phyloP scores from a whole-genome alignment of 1,140 invertebrate species.

The Drosophila parabipectinata region DNA sequence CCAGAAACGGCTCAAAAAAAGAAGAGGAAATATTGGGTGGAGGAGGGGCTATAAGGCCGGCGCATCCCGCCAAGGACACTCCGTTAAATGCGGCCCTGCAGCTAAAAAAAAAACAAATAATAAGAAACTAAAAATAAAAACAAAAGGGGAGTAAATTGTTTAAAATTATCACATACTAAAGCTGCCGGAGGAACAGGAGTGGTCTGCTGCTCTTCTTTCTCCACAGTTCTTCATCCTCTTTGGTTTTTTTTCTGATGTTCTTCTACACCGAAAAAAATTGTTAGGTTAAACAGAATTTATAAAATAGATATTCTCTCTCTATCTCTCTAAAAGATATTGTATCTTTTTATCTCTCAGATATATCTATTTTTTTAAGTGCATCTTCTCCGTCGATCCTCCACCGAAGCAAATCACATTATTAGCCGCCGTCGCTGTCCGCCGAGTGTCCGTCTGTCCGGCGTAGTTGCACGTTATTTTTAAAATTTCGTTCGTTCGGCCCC shows the following conservation, averaged over 20 bases:
- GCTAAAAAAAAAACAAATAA: constrained; percentile 4
- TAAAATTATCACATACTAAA: constrained; percentile 81
- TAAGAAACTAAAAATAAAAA: constrained; percentile 12
- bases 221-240: not conserved
- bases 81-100: constrained; percentile 58
- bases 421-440: constrained; percentile 26
- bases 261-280: not conserved
- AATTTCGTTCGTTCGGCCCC: constrained; percentile 52
- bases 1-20: constrained; percentile 25
- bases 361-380: not conserved
- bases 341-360: not conserved
- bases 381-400: not conserved
- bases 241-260: not conserved
- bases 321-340: not conserved
- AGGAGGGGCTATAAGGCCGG: constrained; percentile 1
- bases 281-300: not conserved
- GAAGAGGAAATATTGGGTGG: no score
- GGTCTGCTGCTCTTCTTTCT: constrained; percentile 4
- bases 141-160: constrained; percentile 72
- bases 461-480: constrained; percentile 78
- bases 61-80: constrained; percentile 68
- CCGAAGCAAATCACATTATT: constrained; percentile 77
- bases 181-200: constrained; percentile 38
- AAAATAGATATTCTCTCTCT: not conserved
- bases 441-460: constrained; percentile 1